phyloP scores from a whole-genome alignment of 2,113 vertebrate genomes.

The Gallinago jamesoni region DNA sequence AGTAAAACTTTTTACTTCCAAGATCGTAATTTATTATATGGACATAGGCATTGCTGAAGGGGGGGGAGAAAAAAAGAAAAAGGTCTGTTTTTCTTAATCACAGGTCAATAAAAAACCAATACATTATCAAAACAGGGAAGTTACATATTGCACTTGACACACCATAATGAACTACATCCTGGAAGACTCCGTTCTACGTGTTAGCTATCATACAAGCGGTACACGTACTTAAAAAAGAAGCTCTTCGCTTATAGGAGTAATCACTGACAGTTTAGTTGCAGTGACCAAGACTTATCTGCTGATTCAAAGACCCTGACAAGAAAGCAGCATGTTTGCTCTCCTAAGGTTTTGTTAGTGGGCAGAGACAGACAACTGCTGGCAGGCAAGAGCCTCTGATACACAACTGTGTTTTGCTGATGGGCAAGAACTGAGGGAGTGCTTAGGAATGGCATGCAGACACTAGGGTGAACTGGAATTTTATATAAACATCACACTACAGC shows the following conservation, averaged over 20 bases:
- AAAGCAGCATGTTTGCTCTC: background rate
- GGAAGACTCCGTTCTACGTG: background rate
- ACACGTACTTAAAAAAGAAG: background rate
- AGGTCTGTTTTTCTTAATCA: background rate
- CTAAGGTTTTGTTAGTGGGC: background rate
- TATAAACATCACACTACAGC: background rate
- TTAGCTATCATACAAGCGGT: background rate
- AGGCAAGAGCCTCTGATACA: background rate
- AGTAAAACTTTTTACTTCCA: background rate
- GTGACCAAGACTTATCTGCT: background rate
- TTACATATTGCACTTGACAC: background rate
- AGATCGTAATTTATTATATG: background rate
- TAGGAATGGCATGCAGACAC: background rate
- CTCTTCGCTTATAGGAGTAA: background rate
- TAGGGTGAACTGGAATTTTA: background rate
- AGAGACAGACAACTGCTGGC: background rate
- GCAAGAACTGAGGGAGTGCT: background rate
- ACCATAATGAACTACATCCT: background rate
- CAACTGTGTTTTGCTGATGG: background rate
- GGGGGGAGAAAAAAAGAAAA: background rate
- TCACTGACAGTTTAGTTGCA: background rate
- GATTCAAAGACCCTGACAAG: background rate
- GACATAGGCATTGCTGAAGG: background rate
- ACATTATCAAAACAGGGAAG: background rate
- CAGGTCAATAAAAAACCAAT: background rate